Conservation (phyloP, 2,888 invertebrate genomes). For the Tetramorium bicarinatum region DNA sequence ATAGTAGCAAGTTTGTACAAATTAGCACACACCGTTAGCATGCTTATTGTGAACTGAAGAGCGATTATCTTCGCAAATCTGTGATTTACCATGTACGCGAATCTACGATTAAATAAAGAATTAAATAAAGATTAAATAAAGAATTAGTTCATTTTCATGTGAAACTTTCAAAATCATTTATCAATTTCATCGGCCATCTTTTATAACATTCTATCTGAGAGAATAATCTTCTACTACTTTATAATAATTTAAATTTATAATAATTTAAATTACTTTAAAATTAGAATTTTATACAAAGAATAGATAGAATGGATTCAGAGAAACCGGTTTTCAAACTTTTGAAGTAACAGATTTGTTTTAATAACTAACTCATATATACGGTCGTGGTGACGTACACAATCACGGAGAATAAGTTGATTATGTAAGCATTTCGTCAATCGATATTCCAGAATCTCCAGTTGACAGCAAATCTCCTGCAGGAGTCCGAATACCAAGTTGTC, state of each 20-base stretch:
- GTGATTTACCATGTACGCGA: conserved; percentile 37
- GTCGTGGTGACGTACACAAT: conserved; percentile 55
- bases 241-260: too few species aligned
- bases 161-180: neutral
- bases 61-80: conserved; percentile 60
- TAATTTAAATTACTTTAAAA: neutral
- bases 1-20: conserved; percentile 62
- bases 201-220: neutral
- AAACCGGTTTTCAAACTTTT: neutral
- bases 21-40: conserved; percentile 65
- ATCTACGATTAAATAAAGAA: conserved; percentile 44
- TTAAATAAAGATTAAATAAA: neutral
- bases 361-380: conserved; percentile 61
- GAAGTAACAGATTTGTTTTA: neutral
- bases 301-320: neutral
- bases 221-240: neutral
- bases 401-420: neutral
- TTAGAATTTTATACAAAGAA: neutral
- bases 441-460: conserved; percentile 74
- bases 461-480: conserved; percentile 73
- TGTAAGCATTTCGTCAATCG: conserved; percentile 39
- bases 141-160: neutral
- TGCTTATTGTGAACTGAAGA: conserved; percentile 64
- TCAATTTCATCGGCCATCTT: neutral
- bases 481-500: conserved; percentile 76